Evolutionary conservation across 2,888 invertebrate species (phyloP).

Genomic region (Beris morrisii): DNA sequence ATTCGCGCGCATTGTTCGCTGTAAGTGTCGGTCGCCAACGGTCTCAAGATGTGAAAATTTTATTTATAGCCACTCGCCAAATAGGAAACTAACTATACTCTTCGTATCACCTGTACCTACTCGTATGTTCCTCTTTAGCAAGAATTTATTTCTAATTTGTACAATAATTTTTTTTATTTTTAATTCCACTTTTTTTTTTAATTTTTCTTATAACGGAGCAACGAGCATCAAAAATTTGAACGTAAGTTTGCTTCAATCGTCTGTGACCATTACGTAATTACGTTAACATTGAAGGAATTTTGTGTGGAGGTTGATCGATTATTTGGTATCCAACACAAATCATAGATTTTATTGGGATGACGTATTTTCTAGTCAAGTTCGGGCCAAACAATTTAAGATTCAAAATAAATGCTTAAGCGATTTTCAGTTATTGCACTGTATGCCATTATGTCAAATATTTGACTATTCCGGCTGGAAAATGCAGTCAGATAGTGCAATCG

Average conservation of each 20-base stretch:
- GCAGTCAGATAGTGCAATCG: too few relatives aligned
- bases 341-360: slow-evolving; percentile 16
- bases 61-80: slow-evolving; percentile 27
- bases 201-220: slow-evolving; percentile 9
- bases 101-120: slow-evolving; percentile 3
- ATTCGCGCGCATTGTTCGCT: slow-evolving; percentile 23
- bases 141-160: slow-evolving; percentile 20
- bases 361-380: slow-evolving; percentile 10
- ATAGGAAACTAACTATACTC: slow-evolving; percentile 13
- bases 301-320: slow-evolving; percentile 28
- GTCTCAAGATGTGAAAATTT: slow-evolving; percentile 21
- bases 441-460: too few relatives aligned
- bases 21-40: neutral
- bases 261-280: too few relatives aligned
- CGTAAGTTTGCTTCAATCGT: too few relatives aligned
- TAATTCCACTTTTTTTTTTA: slow-evolving; percentile 19
- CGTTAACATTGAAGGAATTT: slow-evolving; percentile 13
- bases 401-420: too few relatives aligned
- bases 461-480: too few relatives aligned
- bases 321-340: slow-evolving; percentile 17
- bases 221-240: neutral
- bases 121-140: neutral
- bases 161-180: slow-evolving; percentile 18
- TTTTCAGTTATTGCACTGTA: too few relatives aligned
- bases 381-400: too few relatives aligned